Evolutionary conservation across 2,113 vertebrate genomes (phyloP).

Genomic region (Setophaga petechia): DNA sequence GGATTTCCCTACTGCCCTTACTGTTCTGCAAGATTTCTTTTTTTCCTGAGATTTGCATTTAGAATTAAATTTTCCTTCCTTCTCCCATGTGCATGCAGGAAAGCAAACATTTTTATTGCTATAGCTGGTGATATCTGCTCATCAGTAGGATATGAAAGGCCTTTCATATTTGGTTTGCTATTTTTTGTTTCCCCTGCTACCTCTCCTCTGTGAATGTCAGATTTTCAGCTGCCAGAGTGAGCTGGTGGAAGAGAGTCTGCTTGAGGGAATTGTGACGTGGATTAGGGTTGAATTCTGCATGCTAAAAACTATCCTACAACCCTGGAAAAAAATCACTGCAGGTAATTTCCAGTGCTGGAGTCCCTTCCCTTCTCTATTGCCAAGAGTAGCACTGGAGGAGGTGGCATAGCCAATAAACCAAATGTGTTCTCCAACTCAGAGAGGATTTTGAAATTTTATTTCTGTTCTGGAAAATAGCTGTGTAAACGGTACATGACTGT

Average conservation of each 20-base stretch:
- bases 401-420: background rate
- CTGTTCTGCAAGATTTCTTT: background rate
- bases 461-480: background rate
- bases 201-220: background rate
- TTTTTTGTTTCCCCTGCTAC: conserved; percentile 2
- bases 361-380: background rate
- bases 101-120: conserved; percentile 49
- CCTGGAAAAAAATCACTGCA: background rate
- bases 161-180: conserved; percentile 19
- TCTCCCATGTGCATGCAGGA: background rate
- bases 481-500: background rate
- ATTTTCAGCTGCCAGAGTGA: background rate
- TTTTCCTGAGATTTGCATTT: conserved; percentile 29
- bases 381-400: background rate
- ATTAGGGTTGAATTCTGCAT: background rate
- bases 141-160: conserved; percentile 10
- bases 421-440: background rate
- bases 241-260: background rate
- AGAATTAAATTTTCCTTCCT: conserved; percentile 18
- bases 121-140: background rate
- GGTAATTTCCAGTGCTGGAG: background rate
- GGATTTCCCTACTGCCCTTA: conserved; percentile 18
- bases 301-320: background rate
- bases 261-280: background rate
- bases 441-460: background rate